Percentiles rank a stretch among this genome's conserved stretches.
These are phyloP conservation scores for Albula glossodonta DNA, from an alignment of 2,113 vertebrate genomes.

Conservation along the genomic window DNA sequence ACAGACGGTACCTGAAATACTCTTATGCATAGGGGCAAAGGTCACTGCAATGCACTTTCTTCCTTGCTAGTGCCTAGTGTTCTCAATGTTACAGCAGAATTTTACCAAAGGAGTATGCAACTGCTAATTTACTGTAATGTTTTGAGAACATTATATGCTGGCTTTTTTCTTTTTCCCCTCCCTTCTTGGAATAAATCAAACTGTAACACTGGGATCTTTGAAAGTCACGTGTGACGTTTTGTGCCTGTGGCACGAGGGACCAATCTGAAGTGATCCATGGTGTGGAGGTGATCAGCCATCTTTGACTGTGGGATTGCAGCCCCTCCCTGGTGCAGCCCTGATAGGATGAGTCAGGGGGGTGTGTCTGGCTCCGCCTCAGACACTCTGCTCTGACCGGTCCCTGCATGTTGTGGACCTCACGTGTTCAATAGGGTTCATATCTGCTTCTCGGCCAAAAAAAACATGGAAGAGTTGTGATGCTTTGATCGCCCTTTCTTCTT, in stretches of 20 bases:
- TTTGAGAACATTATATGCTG: slow-evolving; percentile 55
- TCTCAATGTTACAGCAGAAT: slow-evolving; percentile 57
- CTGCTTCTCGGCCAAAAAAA: slow-evolving; percentile 67
- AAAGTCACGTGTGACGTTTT: slow-evolving; percentile 51
- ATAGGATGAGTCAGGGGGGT: slow-evolving; percentile 38
- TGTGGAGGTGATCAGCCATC: slow-evolving; percentile 71
- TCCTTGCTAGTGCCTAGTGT: slow-evolving; percentile 46
- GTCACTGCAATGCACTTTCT: slow-evolving; percentile 41
- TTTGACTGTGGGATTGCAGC: slow-evolving; percentile 82
- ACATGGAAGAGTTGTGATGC: slow-evolving; percentile 59
- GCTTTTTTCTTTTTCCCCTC: slow-evolving; percentile 43
- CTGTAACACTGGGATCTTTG: slow-evolving; percentile 20
- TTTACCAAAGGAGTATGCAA: slow-evolving; percentile 57
- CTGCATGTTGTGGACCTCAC: slow-evolving; percentile 57
- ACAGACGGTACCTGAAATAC: background rate
- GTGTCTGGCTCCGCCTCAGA: slow-evolving; percentile 48
- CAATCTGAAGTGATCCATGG: slow-evolving; percentile 34
- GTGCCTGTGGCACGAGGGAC: slow-evolving; percentile 33
- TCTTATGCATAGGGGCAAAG: background rate
- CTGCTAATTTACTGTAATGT: slow-evolving; percentile 34
- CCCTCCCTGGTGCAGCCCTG: slow-evolving; percentile 71
- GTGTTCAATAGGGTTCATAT: slow-evolving; percentile 85
- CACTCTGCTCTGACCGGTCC: slow-evolving; percentile 62
- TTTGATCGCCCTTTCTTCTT: slow-evolving; percentile 73
- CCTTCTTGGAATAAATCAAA: background rate